Evolutionary conservation across 2,113 vertebrate species (phyloP).

Genomic region (Dipodomys merriami): DNA sequence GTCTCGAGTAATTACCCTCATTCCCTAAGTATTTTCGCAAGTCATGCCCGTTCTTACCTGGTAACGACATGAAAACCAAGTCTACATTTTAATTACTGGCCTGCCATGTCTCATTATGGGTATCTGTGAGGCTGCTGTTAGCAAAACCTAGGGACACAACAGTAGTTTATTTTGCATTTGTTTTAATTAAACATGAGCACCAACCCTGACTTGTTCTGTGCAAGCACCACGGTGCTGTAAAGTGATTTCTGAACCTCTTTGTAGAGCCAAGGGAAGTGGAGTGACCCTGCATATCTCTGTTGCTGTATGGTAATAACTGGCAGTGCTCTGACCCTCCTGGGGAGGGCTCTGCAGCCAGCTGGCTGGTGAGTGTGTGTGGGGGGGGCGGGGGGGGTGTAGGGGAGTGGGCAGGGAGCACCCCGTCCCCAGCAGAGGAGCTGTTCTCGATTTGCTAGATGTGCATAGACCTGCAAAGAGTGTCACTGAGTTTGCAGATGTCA

Average conservation of each 20-base stretch:
- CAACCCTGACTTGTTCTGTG: conserved; percentile 34
- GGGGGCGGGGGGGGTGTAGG: no score
- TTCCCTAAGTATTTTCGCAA: conserved; percentile 10
- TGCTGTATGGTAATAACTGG: not conserved
- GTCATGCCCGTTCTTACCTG: conserved; percentile 50
- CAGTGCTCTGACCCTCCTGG: not conserved
- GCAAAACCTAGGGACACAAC: conserved; percentile 41
- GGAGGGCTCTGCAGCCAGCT: not conserved
- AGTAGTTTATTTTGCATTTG: conserved; percentile 60
- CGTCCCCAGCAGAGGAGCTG: not conserved
- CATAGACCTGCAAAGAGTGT: not conserved
- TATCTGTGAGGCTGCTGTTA: conserved; percentile 38
- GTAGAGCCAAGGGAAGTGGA: not conserved
- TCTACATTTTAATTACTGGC: conserved; percentile 67
- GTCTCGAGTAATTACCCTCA: conserved; percentile 45
- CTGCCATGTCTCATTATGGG: conserved; percentile 61
- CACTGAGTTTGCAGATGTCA: not conserved
- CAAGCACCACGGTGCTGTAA: not conserved
- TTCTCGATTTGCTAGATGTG: not conserved
- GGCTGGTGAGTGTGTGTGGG: no score
- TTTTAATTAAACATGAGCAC: conserved; percentile 66
- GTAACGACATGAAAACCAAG: conserved; percentile 54
- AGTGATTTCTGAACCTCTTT: conserved; percentile 26
- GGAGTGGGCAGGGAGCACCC: not conserved
- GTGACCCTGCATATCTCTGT: not conserved